These are phyloP conservation scores for Zaprionus ghesquierei DNA, from an alignment of 1,140 invertebrate genomes.

Conservation along the genomic window DNA sequence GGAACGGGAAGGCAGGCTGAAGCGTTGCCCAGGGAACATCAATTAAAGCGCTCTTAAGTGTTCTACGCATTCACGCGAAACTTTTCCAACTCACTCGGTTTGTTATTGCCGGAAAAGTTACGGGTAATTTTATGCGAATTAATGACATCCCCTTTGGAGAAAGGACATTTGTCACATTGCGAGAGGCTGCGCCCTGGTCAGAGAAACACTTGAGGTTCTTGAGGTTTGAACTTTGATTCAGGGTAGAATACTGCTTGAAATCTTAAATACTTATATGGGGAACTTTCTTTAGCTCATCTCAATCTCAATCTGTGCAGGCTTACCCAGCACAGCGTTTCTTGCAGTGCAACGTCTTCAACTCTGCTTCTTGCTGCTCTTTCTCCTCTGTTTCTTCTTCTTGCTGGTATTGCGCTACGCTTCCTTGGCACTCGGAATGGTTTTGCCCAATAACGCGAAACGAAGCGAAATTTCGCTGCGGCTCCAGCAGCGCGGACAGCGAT, in stretches of 20 bases:
- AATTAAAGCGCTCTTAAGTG: slow-evolving; percentile 67
- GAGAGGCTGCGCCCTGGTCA: neutral
- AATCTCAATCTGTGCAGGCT: neutral
- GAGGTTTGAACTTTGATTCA: neutral
- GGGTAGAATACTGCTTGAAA: neutral
- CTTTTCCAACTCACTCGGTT: slow-evolving; percentile 33
- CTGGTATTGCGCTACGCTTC: slow-evolving; percentile 56
- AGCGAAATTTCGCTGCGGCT: slow-evolving; percentile 60
- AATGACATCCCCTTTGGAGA: slow-evolving; percentile 3
- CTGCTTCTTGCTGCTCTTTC: neutral
- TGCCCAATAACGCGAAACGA: slow-evolving; percentile 72
- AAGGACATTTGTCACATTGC: neutral
- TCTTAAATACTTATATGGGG: neutral
- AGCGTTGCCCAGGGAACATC: slow-evolving; percentile 5
- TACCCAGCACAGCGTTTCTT: slow-evolving; percentile 30
- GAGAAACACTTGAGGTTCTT: neutral
- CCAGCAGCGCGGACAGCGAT: slow-evolving; percentile 74
- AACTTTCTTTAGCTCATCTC: neutral
- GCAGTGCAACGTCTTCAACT: slow-evolving; percentile 47
- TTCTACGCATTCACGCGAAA: slow-evolving; percentile 15
- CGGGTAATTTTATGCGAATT: slow-evolving; percentile 53
- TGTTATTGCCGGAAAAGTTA: slow-evolving; percentile 36
- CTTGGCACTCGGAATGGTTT: slow-evolving; percentile 66
- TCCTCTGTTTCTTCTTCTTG: neutral
- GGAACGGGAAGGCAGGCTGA: neutral